A percentile compares a stretch with the other conserved stretches of the same genome.
Evolutionary conservation across 2,113 vertebrate species (phyloP).

Genomic region (Stigmatopora argus): DNA sequence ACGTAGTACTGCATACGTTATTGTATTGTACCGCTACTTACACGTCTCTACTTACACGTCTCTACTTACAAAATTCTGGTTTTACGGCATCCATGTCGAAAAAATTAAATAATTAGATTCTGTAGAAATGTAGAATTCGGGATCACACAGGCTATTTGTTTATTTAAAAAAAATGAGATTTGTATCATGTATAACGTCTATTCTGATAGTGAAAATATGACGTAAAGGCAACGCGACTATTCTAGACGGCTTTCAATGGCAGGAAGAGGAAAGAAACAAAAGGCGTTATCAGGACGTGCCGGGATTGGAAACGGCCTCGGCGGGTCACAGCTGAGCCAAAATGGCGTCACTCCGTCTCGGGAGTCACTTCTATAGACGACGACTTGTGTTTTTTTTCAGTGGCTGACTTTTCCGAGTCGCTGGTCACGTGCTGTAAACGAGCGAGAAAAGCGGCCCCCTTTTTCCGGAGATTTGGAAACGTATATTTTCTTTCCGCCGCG

Average conservation of each 20-base stretch:
- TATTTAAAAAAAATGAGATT: not conserved
- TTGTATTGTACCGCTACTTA: no score
- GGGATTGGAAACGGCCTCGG: conserved; percentile 33
- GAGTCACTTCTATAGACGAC: no score
- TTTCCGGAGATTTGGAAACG: conserved; percentile 1
- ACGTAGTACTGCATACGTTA: no score
- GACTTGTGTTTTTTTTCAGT: no score
- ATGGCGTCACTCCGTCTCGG: no score
- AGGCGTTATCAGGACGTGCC: conserved; percentile 54
- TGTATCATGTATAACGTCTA: conserved; percentile 27
- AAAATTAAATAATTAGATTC: no score
- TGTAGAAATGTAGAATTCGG: no score
- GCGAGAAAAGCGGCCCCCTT: not conserved
- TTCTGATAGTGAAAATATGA: conserved; percentile 62
- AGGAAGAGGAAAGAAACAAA: conserved; percentile 71
- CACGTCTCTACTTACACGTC: no score
- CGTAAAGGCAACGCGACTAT: conserved; percentile 61
- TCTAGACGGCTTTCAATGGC: conserved; percentile 63
- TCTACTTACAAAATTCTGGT: no score
- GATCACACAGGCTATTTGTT: not conserved
- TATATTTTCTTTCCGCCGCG: conserved; percentile 24
- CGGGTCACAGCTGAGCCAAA: not conserved
- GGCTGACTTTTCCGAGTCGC: no score
- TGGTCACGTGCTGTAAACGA: not conserved
- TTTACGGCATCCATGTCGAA: no score